Base-by-base conservation (phyloP, 2,888 invertebrate genomes). In the Neuroscelio doddi region DNA sequence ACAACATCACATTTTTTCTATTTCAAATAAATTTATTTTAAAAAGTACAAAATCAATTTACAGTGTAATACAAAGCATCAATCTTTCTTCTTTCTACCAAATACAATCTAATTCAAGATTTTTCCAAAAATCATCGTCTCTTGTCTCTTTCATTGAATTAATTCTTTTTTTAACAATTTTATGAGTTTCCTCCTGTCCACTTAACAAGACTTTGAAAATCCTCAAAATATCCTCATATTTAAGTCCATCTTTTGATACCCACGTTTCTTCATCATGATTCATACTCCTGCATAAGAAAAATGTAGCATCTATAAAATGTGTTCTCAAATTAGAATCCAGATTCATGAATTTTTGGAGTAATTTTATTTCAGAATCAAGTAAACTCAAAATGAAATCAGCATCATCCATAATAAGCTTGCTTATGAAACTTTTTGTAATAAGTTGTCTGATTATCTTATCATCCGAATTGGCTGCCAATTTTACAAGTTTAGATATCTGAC, bases 191-290 rank as follows among this genome's bases (percentile, higher is more conserved):
- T n/a, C n/a, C n/a, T n/a, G n/a, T n/a, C n/a, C n/a, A n/a, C n/a
- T n/a, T 64, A 85, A 84, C 21, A 90, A 80, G 58, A 71, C 83
- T 70, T 81, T 82, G 0, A 88, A 80, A 27, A 87, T 74, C 26
- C 73, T 71, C 1, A 85, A 75, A 52, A 91, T 79, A 73, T 89
- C 86, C 0, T 85, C 80, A 75, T 87, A 88, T 58, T 85, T 84
- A 21, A 91, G 80, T 66, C 87, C 86, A 49, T 81, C 66, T 67
- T 85, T 75, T 34, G 76, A 75, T 8, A 75, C 68, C 87, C 87
- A 87, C 9, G 69, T 68, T 15, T 66, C 59, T n/a, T 78, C 71
- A 16, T 78, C 68, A 46, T 72, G 73, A 51, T 72, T 77, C 86
- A 88, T 86, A 76, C 82, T 85, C 29, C 85, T 81, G 15, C 86